Evolutionary conservation across 2,888 invertebrate species (phyloP).

Genomic region (Tenthredo distinguenda): DNA sequence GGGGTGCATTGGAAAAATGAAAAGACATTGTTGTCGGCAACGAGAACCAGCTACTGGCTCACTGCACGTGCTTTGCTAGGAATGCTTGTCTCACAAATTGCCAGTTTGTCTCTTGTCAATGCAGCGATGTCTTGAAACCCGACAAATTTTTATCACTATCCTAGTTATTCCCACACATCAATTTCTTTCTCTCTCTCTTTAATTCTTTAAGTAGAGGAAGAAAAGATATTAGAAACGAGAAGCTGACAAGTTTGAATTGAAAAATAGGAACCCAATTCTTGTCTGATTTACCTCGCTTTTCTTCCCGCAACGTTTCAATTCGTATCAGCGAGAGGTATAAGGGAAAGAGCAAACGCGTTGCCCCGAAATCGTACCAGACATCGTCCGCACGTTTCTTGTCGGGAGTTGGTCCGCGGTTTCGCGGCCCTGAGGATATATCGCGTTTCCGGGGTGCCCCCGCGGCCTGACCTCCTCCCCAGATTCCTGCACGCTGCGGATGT

Average conservation of each 20-base stretch:
- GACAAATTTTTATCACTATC: not conserved
- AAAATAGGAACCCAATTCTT: not conserved
- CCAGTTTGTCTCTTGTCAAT: slow-evolving; percentile 40
- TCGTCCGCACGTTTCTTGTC: slow-evolving; percentile 43
- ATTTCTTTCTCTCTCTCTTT: not conserved
- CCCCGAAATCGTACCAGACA: slow-evolving; percentile 41
- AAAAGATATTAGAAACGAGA: not conserved
- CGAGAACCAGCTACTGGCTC: not conserved
- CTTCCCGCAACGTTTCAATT: not conserved
- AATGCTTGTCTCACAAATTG: slow-evolving; percentile 69
- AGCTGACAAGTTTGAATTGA: not conserved
- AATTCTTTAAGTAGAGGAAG: not conserved
- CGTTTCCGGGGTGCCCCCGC: slow-evolving; percentile 67
- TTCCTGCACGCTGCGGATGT: slow-evolving; percentile 67
- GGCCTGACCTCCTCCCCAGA: slow-evolving; percentile 64
- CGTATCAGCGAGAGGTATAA: not conserved
- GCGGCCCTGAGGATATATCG: slow-evolving; percentile 64
- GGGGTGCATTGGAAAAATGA: slow-evolving; percentile 21
- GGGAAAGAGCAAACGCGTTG: slow-evolving; percentile 16
- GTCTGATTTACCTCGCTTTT: not conserved
- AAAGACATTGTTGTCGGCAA: slow-evolving; percentile 36
- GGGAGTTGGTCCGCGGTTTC: slow-evolving; percentile 49
- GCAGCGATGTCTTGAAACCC: not conserved
- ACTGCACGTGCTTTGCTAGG: slow-evolving; percentile 56
- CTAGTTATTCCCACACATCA: not conserved